A percentile compares a stretch with the other conserved stretches of the same genome.
phyloP scores from a whole-genome alignment of 2,113 vertebrate species.

The Megaceryle torquata region DNA sequence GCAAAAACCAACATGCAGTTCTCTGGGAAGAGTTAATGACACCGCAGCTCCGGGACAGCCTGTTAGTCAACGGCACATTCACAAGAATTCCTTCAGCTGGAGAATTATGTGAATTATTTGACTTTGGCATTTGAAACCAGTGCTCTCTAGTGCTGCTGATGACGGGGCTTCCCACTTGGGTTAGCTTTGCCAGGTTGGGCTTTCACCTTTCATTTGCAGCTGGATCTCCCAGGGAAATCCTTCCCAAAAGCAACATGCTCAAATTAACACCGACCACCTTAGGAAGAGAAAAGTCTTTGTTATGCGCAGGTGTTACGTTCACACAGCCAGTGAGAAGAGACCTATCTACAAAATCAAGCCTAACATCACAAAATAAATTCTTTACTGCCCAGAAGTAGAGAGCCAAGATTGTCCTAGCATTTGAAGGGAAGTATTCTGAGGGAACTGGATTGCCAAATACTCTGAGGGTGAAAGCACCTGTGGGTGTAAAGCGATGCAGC shows the following conservation, averaged over 20 bases:
- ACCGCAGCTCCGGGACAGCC: not conserved
- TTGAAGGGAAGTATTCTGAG: not conserved
- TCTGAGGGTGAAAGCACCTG: not conserved
- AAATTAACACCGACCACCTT: not conserved
- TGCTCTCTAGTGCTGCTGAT: not conserved
- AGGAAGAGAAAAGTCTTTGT: not conserved
- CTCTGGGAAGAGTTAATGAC: slow-evolving; percentile 1
- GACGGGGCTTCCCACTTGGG: not conserved
- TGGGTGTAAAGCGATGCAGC: not conserved
- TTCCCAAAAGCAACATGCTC: not conserved
- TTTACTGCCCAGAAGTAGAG: not conserved
- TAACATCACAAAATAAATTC: not conserved
- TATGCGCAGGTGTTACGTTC: not conserved
- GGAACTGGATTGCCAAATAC: not conserved
- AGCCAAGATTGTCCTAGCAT: not conserved
- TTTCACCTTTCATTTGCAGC: not conserved
- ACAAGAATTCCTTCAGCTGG: not conserved
- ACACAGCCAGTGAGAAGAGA: not conserved
- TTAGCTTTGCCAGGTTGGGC: not conserved
- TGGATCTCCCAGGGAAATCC: not conserved
- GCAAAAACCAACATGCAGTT: slow-evolving; percentile 53
- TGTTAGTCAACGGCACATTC: slow-evolving; percentile 19
- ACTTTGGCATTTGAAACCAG: not conserved
- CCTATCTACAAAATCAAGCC: not conserved
- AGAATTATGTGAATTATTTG: not conserved